phyloP scores from a whole-genome alignment of 1,140 invertebrate species.

The Pseudoatta argentina region DNA sequence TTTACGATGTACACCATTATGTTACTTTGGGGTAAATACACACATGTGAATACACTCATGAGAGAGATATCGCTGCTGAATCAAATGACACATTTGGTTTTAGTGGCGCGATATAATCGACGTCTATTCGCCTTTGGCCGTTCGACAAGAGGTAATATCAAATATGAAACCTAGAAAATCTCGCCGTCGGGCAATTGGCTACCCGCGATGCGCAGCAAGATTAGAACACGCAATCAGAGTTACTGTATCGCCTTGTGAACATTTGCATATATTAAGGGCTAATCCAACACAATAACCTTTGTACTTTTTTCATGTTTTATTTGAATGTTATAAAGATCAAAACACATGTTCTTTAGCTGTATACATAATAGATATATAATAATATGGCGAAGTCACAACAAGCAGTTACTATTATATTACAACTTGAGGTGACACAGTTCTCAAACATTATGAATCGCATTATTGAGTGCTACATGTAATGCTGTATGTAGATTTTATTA shows the following conservation, averaged over 20 bases:
- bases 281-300: not conserved
- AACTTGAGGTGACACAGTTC: not conserved
- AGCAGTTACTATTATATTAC: not conserved
- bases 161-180: slow-evolving; percentile 80
- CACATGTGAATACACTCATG: slow-evolving; percentile 84
- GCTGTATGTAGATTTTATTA: slow-evolving; percentile 26
- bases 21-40: slow-evolving; percentile 78
- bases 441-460: not conserved
- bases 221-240: slow-evolving; percentile 19
- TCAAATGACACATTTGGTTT: slow-evolving; percentile 86
- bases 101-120: slow-evolving; percentile 84
- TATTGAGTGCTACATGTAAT: not conserved
- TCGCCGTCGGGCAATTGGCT: slow-evolving; percentile 78
- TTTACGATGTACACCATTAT: slow-evolving; percentile 78
- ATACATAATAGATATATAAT: not conserved
- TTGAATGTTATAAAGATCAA: not conserved
- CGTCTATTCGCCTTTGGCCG: slow-evolving; percentile 82
- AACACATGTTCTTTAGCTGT: not conserved
- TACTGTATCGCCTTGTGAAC: slow-evolving; percentile 21
- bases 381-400: not conserved
- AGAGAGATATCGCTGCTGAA: slow-evolving; percentile 85
- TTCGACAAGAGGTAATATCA: slow-evolving; percentile 75
- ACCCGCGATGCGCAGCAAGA: slow-evolving; percentile 64
- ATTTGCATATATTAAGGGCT: slow-evolving; percentile 1
- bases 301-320: not conserved